Evolutionary conservation across 2,888 invertebrate genomes (phyloP).

Genomic region (Allygus modestus): DNA sequence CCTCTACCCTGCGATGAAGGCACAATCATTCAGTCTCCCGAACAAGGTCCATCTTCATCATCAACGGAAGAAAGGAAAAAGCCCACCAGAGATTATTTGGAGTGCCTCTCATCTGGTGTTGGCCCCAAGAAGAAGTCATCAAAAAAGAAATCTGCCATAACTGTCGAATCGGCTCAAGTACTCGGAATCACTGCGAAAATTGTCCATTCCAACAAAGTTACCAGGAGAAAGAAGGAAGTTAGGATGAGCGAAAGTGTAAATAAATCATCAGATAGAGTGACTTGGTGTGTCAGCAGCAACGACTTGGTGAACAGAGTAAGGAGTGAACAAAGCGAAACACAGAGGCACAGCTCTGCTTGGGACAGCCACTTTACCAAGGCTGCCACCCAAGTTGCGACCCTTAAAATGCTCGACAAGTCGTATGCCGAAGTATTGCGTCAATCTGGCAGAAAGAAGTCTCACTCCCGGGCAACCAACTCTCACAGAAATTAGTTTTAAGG

Average conservation of each 20-base stretch:
- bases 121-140: constrained; percentile 78
- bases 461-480: constrained; percentile 27
- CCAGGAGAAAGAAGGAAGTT: constrained; percentile 65
- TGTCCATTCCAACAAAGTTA: constrained; percentile 63
- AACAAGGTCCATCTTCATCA: constrained; percentile 63
- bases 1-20: constrained; percentile 36
- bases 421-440: constrained; percentile 86
- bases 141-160: constrained; percentile 57
- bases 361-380: constrained; percentile 76
- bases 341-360: constrained; percentile 65
- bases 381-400: constrained; percentile 88
- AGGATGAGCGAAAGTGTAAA: constrained; percentile 64
- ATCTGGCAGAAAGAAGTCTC: constrained; percentile 50
- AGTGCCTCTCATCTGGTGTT: constrained; percentile 83
- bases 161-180: constrained; percentile 42
- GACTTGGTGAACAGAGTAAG: constrained; percentile 26
- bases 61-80: constrained; percentile 64
- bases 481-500: constrained; percentile 53
- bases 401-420: constrained; percentile 88
- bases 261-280: constrained; percentile 64
- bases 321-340: constrained; percentile 59
- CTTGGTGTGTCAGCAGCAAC: constrained; percentile 62
- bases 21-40: constrained; percentile 25
- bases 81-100: constrained; percentile 80
- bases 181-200: constrained; percentile 63